These are phyloP conservation scores for Popillia japonica DNA, from an alignment of 1,140 invertebrate species.

Conservation along the genomic window DNA sequence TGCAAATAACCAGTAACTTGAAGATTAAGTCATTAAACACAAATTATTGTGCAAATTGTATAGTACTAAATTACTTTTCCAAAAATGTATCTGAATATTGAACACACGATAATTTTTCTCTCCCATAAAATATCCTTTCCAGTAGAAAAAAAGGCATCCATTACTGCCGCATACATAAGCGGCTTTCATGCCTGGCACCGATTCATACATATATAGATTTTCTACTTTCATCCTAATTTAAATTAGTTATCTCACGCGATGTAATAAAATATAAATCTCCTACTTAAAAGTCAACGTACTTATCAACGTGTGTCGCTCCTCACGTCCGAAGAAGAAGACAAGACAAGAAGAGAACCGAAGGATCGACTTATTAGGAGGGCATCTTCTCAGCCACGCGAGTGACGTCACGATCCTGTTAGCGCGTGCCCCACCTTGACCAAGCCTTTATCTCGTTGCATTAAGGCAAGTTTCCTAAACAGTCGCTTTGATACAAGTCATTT, in stretches of 20 bases:
- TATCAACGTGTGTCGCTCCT: conserved; percentile 18
- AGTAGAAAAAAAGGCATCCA: too few relatives aligned
- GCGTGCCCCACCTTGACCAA: conserved; percentile 55
- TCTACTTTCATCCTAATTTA: conserved; percentile 20
- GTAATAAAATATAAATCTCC: conserved; percentile 34
- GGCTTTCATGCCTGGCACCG: too few relatives aligned
- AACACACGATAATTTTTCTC: too few relatives aligned
- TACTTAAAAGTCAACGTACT: conserved; percentile 42
- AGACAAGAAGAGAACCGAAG: conserved; percentile 25
- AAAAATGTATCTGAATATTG: too few relatives aligned
- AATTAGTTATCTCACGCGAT: conserved; percentile 31
- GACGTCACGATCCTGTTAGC: conserved; percentile 53
- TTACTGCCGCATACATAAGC: too few relatives aligned
- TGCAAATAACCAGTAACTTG: too few relatives aligned
- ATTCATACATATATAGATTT: neutral
- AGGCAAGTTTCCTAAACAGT: conserved; percentile 54
- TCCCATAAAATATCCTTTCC: too few relatives aligned
- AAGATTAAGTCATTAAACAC: too few relatives aligned
- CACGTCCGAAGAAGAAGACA: neutral
- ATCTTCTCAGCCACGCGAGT: conserved; percentile 49
- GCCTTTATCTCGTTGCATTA: conserved; percentile 52
- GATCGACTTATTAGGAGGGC: conserved; percentile 50
- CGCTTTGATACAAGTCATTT: conserved; percentile 52
- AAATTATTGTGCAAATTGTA: too few relatives aligned
- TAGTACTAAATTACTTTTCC: too few relatives aligned